These are phyloP conservation scores for Hapalemur alaotrensis DNA, from an alignment of 2,797 vertebrate species.

Conservation along the genomic window DNA sequence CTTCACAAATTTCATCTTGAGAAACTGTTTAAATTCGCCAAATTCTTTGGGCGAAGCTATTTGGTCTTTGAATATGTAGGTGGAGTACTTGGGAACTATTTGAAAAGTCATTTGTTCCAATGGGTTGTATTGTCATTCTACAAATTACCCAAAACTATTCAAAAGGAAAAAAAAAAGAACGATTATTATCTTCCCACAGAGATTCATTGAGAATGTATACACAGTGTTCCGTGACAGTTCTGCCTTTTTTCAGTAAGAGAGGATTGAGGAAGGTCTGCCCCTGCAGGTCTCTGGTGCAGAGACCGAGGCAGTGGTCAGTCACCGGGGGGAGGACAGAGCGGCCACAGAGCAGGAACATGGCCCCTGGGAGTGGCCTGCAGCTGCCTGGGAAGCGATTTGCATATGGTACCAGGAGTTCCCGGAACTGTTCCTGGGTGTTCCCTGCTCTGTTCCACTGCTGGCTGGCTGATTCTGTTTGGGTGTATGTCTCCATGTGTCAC, in stretches of 20 bases:
- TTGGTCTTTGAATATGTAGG: slow-evolving; percentile 21
- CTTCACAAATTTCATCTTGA: slow-evolving; percentile 2
- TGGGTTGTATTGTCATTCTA: background rate
- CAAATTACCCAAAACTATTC: slow-evolving; percentile 37
- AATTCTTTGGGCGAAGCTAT: background rate
- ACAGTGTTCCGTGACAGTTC: background rate
- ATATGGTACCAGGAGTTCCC: slow-evolving; percentile 9
- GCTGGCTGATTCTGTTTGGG: background rate
- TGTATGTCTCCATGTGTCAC: slow-evolving; percentile 43
- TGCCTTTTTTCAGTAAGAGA: background rate
- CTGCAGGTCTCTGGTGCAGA: background rate
- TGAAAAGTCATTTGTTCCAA: slow-evolving; percentile 32
- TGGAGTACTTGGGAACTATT: background rate
- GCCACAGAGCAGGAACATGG: background rate
- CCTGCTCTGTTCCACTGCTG: background rate
- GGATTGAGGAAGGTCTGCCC: background rate
- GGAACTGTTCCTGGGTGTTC: slow-evolving; percentile 43
- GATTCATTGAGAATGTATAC: background rate
- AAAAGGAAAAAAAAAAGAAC: background rate
- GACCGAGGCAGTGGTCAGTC: too few relatives aligned
- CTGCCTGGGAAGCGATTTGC: slow-evolving; percentile 15
- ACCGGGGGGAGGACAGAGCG: background rate
- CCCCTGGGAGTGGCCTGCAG: background rate
- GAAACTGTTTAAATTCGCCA: slow-evolving; percentile 28
- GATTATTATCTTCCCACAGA: background rate